Evolutionary conservation across 2,113 vertebrate species (phyloP).

Genomic region (Otocyon megalotis): DNA sequence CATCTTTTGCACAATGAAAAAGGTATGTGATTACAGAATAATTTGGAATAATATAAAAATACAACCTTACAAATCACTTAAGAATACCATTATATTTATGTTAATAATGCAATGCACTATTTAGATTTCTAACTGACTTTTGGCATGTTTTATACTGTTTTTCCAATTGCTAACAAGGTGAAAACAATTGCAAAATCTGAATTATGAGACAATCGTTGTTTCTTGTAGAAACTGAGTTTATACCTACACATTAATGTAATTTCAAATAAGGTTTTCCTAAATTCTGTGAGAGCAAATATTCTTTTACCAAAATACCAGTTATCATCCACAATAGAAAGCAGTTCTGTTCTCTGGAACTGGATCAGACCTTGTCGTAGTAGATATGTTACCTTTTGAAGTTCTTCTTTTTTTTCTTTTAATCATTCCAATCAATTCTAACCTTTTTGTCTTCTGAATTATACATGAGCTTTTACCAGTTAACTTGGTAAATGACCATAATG

Average conservation of each 20-base stretch:
- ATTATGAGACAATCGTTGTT: background rate
- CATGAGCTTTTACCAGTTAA: background rate
- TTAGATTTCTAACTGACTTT: constrained; percentile 58
- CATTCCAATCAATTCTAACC: background rate
- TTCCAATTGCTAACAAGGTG: constrained; percentile 5
- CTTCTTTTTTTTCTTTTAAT: background rate
- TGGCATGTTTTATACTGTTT: constrained; percentile 55
- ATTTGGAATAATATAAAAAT: constrained; percentile 81
- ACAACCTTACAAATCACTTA: constrained; percentile 55
- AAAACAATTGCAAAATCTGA: background rate
- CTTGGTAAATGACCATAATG: background rate
- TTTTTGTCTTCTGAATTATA: background rate
- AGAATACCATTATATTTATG: constrained; percentile 65
- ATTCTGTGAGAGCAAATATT: background rate
- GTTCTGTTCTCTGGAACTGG: background rate
- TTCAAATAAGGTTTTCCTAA: background rate
- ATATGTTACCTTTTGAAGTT: background rate
- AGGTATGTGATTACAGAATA: constrained; percentile 79
- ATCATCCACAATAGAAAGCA: background rate
- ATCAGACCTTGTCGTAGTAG: background rate
- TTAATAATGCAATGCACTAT: constrained; percentile 50
- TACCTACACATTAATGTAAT: background rate
- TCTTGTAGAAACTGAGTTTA: background rate
- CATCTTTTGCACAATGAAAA: constrained; percentile 70
- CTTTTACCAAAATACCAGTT: background rate